These are phyloP conservation scores for Metalampra italica DNA, from an alignment of 2,888 invertebrate genomes.

Conservation along the genomic window DNA sequence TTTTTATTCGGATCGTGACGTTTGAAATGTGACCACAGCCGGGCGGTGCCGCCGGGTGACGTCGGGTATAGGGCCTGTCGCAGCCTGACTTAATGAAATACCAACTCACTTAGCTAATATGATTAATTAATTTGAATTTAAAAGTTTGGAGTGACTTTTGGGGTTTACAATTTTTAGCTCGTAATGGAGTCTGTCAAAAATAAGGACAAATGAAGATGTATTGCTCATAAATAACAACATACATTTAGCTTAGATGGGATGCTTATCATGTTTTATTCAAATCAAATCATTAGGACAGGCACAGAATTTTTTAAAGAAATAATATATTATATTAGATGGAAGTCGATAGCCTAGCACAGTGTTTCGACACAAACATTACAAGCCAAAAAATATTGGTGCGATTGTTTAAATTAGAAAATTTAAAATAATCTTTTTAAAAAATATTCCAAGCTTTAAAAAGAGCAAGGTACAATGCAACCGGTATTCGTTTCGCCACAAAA, in stretches of 20 bases:
- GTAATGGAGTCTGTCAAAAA: not conserved
- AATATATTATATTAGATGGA: too few relatives aligned
- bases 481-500: constrained; percentile 12
- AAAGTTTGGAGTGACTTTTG: not conserved
- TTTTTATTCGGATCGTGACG: not conserved
- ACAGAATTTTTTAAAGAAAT: too few relatives aligned
- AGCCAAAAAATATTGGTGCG: too few relatives aligned
- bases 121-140: not conserved
- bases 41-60: not conserved
- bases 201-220: not conserved
- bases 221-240: too few relatives aligned
- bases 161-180: not conserved
- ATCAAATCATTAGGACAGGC: too few relatives aligned
- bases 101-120: not conserved
- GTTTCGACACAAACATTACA: too few relatives aligned
- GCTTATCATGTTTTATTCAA: too few relatives aligned
- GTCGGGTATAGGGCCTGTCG: not conserved
- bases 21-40: not conserved
- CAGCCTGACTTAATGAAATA: not conserved
- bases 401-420: too few relatives aligned
- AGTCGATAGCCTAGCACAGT: too few relatives aligned
- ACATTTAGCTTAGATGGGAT: too few relatives aligned
- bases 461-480: not conserved
- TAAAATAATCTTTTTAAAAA: too few relatives aligned
- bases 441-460: not conserved